phyloP scores from a whole-genome alignment of 2,113 vertebrate genomes.

The Serilophus lunatus region DNA sequence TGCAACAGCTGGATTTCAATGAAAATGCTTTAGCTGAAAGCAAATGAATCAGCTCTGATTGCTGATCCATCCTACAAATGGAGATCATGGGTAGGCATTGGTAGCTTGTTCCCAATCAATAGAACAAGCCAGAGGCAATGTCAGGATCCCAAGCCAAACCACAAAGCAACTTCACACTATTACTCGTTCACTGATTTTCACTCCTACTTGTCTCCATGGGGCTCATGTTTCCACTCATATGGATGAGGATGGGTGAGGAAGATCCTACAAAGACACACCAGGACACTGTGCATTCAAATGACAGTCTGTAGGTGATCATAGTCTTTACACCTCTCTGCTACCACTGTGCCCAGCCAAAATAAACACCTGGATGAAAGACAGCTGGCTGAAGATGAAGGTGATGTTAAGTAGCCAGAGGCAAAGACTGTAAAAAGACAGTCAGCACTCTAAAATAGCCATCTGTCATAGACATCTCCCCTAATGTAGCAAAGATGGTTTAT shows the following conservation, averaged over 20 bases:
- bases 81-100: background rate
- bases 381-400: background rate
- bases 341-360: background rate
- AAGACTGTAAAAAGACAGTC: background rate
- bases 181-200: too few relatives aligned
- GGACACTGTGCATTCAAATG: background rate
- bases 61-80: background rate
- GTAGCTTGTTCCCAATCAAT: background rate
- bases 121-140: background rate
- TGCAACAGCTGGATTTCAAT: background rate
- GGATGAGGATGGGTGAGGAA: background rate
- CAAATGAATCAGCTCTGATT: background rate
- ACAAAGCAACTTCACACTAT: too few relatives aligned
- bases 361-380: background rate
- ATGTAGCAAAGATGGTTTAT: background rate
- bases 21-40: background rate
- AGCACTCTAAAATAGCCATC: background rate
- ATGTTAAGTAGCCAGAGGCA: background rate
- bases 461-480: background rate
- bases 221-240: background rate
- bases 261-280: background rate
- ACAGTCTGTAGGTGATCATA: background rate
- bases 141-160: background rate
- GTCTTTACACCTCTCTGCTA: background rate
- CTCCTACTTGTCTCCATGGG: background rate